phyloP scores from a whole-genome alignment of 2,797 vertebrate genomes.

The Myotis daubentonii region DNA sequence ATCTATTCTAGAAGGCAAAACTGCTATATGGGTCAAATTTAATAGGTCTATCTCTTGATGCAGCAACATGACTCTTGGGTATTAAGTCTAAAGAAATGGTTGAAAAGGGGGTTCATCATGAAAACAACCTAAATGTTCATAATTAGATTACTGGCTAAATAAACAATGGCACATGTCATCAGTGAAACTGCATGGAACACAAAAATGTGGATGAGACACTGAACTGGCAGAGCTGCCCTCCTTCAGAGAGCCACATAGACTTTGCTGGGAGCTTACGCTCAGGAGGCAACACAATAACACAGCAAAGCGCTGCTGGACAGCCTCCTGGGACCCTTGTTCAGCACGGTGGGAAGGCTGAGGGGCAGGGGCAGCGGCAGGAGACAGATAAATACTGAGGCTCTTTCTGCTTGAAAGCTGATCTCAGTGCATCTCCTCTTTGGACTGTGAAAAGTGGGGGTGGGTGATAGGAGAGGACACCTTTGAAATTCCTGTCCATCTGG shows the following conservation, averaged over 20 bases:
- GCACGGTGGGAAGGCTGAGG: not conserved
- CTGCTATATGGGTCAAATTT: not conserved
- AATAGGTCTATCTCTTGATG: not conserved
- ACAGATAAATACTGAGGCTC: not conserved
- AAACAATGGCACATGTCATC: not conserved
- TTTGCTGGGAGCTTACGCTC: not conserved
- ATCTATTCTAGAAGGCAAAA: not conserved
- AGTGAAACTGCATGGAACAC: not conserved
- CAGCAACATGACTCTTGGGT: not conserved
- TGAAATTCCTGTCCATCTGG: slow-evolving; percentile 11
- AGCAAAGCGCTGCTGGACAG: not conserved
- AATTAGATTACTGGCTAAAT: not conserved
- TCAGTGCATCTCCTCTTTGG: not conserved
- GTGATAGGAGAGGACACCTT: not conserved
- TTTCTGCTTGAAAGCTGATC: not conserved
- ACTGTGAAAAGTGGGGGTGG: not conserved
- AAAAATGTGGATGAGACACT: not conserved
- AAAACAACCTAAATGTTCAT: not conserved
- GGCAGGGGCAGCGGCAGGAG: not conserved
- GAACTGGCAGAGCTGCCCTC: not conserved
- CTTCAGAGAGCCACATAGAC: not conserved
- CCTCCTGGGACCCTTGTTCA: not conserved
- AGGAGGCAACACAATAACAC: not conserved
- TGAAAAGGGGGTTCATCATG: not conserved
- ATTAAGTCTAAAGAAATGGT: not conserved